Conservation (phyloP, 2,888 invertebrate genomes). For the Formica aserva region DNA sequence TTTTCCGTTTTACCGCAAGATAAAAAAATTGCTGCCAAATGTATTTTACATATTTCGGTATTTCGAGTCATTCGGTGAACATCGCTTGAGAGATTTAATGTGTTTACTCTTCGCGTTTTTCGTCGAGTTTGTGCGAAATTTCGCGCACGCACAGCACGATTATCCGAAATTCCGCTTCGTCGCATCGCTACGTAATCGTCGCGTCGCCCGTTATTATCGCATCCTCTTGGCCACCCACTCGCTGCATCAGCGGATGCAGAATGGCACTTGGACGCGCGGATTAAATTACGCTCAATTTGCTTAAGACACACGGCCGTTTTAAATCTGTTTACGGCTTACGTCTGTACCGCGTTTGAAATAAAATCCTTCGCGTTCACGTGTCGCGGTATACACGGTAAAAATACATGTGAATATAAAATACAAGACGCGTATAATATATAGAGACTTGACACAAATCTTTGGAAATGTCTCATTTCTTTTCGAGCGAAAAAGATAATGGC, state of each 20-base stretch:
- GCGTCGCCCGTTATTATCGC: slow-evolving; percentile 13
- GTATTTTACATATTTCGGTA: not conserved
- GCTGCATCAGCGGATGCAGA: slow-evolving; percentile 33
- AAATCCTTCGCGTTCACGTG: not conserved
- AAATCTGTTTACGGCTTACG: slow-evolving; percentile 1
- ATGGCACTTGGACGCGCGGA: slow-evolving; percentile 30
- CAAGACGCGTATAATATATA: not conserved
- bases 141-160: not conserved
- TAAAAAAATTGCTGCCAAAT: not conserved
- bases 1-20: not conserved
- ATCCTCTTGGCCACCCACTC: slow-evolving; percentile 41
- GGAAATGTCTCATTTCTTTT: not conserved
- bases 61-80: not conserved
- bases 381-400: not conserved
- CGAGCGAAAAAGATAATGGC: slow-evolving; percentile 1
- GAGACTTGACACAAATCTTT: not conserved
- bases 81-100: not conserved
- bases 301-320: slow-evolving; percentile 25
- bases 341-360: not conserved
- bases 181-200: not conserved
- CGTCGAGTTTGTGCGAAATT: slow-evolving; percentile 1
- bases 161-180: not conserved
- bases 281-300: slow-evolving; percentile 39
- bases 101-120: not conserved
- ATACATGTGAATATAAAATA: not conserved